Evolutionary conservation across 2,113 vertebrate genomes (phyloP), one percentile per base, ranked within the genome.

Genomic region (Hemicordylus capensis): DNA sequence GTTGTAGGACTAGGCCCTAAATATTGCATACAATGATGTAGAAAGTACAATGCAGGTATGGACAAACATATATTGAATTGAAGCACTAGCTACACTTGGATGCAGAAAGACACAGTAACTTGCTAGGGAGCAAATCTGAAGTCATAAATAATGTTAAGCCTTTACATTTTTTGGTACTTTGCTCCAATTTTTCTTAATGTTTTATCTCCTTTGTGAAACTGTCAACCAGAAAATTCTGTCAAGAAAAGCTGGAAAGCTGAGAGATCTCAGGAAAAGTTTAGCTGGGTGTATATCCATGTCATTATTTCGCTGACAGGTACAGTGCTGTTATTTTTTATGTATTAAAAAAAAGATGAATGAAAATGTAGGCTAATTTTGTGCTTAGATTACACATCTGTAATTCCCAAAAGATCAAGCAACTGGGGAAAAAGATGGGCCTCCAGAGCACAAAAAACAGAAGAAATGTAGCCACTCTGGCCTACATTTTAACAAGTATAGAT

Each of bases 151-250:
- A 73, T 48, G n/a, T 37, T 14, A 9, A 22, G 8, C 17, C 10
- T n/a, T 82, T 73, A 6, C 24, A 78, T 79, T 39, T 19, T 28
- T 37, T 76, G 63, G 88, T 63, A 70, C 67, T 89, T 87, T 12
- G 93, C 89, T 81, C 87, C 63, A 87, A 84, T 90, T 87, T 92
- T 90, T 84, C 77, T 69, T 81, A 83, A 80, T 92, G 89, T 88
- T 91, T 95, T 90, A 86, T 92, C 89, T 90, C 89, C 91, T n/a
- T 87, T 82, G 91, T 87, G 90, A 88, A 79, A 91, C 89, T 56
- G 85, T 88, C 89, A 92, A 91, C 92, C 95, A 92, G 92, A 94
- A 95, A 93, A 85, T 93, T 93, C 91, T 93, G 67, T 93, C 92
- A 80, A 95, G 95, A 93, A 94, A 89, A 95, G 89, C 86, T 89